These are phyloP conservation scores for Bucco capensis DNA, from an alignment of 2,113 vertebrate species.

Conservation along the genomic window DNA sequence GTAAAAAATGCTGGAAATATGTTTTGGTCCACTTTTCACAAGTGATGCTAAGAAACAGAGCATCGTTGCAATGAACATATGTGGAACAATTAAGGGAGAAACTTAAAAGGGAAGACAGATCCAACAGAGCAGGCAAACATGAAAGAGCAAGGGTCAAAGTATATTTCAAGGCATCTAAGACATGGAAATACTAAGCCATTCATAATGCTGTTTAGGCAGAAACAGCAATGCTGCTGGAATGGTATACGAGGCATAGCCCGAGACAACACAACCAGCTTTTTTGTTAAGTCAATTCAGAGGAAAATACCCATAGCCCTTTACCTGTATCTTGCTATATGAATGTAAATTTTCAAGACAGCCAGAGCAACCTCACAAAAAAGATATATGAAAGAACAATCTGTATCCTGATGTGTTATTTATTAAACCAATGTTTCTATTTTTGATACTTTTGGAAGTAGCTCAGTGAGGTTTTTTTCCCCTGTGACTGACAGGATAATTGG, in stretches of 20 bases:
- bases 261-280: neutral
- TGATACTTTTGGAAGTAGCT: neutral
- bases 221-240: neutral
- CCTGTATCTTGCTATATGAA: neutral
- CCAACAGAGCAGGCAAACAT: neutral
- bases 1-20: neutral
- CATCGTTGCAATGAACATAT: neutral
- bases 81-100: neutral
- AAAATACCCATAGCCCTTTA: neutral
- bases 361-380: neutral
- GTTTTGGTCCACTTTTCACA: neutral
- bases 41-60: neutral
- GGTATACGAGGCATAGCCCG: neutral
- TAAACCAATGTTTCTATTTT: constrained; percentile 20
- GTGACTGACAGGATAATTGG: neutral
- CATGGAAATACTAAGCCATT: neutral
- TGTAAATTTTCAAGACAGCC: neutral
- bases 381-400: neutral
- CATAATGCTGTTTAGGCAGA: neutral
- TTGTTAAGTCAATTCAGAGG: neutral
- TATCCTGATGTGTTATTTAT: neutral
- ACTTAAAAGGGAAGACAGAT: neutral
- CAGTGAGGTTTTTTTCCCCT: neutral
- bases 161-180: neutral
- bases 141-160: neutral